Evolutionary conservation across 2,888 invertebrate genomes (phyloP).

Genomic region (Sarcophaga subvicina): DNA sequence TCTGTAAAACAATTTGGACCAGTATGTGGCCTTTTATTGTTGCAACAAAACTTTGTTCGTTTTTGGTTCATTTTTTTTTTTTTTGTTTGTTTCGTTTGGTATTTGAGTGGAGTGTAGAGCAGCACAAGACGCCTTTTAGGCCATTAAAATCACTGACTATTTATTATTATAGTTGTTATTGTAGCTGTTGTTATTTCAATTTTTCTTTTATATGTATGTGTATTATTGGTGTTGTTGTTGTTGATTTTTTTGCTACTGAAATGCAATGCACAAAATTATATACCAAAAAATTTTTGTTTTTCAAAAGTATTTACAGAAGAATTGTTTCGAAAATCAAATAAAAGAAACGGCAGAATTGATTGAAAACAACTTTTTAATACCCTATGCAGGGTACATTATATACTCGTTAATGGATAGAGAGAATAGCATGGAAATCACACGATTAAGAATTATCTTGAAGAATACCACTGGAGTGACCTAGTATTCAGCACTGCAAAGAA

Average conservation of each 20-base stretch:
- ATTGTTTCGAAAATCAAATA: constrained; percentile 33
- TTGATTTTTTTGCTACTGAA: constrained; percentile 37
- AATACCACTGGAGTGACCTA: too few relatives aligned
- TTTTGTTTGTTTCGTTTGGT: neutral
- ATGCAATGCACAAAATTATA: constrained; percentile 38
- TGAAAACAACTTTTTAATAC: neutral
- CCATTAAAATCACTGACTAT: constrained; percentile 58
- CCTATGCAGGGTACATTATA: neutral
- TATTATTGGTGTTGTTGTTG: neutral
- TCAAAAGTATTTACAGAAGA: constrained; percentile 55
- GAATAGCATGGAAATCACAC: neutral
- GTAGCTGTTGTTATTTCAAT: neutral
- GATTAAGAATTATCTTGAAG: too few relatives aligned
- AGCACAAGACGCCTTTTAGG: constrained; percentile 62
- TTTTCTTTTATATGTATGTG: neutral
- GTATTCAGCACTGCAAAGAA: too few relatives aligned
- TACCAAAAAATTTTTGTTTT: constrained; percentile 45
- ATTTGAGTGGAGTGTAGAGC: constrained; percentile 33
- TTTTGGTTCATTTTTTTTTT: neutral
- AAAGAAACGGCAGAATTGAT: neutral
- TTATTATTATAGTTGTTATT: constrained; percentile 22
- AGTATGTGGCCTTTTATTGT: neutral
- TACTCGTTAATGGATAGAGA: too few relatives aligned
- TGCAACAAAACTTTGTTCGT: too few relatives aligned
- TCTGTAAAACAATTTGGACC: neutral